Evolutionary conservation across 2,888 invertebrate species (phyloP), one percentile per base, ranked within the genome.

Genomic region (Apotomis betuletana): DNA sequence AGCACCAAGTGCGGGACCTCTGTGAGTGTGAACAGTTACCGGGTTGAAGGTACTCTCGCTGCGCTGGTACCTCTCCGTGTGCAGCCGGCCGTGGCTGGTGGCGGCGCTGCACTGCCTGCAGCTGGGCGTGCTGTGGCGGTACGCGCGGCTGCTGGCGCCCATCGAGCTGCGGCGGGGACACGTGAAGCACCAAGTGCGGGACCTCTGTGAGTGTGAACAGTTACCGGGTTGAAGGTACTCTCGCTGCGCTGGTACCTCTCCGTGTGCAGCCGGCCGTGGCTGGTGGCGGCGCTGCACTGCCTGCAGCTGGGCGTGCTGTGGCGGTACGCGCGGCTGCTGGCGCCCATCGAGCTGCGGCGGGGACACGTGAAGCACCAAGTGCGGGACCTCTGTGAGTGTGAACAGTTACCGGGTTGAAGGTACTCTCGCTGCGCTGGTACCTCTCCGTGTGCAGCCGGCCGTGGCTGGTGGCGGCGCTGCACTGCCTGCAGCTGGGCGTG

Each of bases 361-460:
- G 97, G 96, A 68, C 95, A 96, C 77, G 97, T 97, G 13, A 97
- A 98, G 84, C 96, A 96, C 81, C 97, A 98, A 94, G 96, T 96
- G 54, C 88, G 95, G 55, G 95, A 96, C 85, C 86, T 95, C 55
- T 95, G 95, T 93, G 74, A 90, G 94, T 91, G 69, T 6, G 6
- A 0, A 41, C 41, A n/a, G n/a, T n/a, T n/a, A n/a, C n/a, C n/a
- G n/a, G n/a, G n/a, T n/a, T n/a, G n/a, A n/a, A n/a, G n/a, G n/a
- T n/a, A n/a, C n/a, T n/a, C n/a, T n/a, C n/a, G n/a, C n/a, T n/a
- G n/a, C n/a, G n/a, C n/a, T n/a, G n/a, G n/a, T n/a, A n/a, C n/a
- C n/a, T n/a, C n/a, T n/a, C n/a, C n/a, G n/a, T n/a, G n/a, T n/a
- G n/a, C n/a, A n/a, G n/a, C n/a, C n/a, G n/a, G n/a, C n/a, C n/a